These are phyloP conservation scores for Lochmaea capreae DNA, from an alignment of 2,888 invertebrate genomes.

Conservation along the genomic window DNA sequence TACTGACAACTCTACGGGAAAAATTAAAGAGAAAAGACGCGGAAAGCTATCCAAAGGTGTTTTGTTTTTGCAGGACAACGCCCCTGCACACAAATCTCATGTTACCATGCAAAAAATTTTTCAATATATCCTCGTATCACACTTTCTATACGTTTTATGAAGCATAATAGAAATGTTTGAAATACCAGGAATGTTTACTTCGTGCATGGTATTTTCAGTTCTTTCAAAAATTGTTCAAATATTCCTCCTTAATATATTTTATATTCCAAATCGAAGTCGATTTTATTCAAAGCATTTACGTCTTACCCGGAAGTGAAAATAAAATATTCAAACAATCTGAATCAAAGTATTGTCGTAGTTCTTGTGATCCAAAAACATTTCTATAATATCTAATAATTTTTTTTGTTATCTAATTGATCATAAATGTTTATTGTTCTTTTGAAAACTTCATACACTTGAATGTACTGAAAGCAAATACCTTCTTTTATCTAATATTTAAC, in stretches of 20 bases:
- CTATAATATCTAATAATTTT: background rate
- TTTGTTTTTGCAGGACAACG: too few species aligned
- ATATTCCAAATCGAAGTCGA: background rate
- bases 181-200: background rate
- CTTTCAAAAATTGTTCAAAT: constrained; percentile 4
- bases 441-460: constrained; percentile 13
- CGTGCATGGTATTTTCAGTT: constrained; percentile 4
- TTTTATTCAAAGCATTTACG: background rate
- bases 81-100: too few species aligned
- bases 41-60: too few species aligned
- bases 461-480: constrained; percentile 25
- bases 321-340: background rate
- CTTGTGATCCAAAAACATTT: too few species aligned
- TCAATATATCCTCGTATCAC: too few species aligned
- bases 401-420: background rate
- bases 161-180: background rate
- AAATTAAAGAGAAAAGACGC: too few species aligned
- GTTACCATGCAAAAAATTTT: too few species aligned
- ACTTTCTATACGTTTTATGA: background rate
- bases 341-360: too few species aligned
- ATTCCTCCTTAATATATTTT: background rate
- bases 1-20: too few species aligned
- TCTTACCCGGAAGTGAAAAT: background rate
- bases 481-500: constrained; percentile 33
- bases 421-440: constrained; percentile 10